Base-by-base conservation (phyloP, 1,140 invertebrate genomes). In the Phenacoccus solenopsis region DNA sequence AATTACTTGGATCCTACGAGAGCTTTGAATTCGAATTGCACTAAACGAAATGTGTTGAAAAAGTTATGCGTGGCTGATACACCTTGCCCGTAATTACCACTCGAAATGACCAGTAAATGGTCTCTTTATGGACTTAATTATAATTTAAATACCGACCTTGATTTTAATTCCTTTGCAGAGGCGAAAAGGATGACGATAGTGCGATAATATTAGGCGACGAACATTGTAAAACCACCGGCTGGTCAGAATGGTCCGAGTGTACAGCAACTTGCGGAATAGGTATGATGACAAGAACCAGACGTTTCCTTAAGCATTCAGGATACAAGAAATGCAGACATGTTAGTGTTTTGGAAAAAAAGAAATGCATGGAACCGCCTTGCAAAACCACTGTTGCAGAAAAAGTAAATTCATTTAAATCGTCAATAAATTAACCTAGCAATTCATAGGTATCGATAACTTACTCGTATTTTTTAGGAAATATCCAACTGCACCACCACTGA, bases 211-310 rank as follows among this genome's bases (percentile, higher is more conserved):
- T 64, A 9, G 38, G 1, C 4, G 12, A 68, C 64, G 70, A 82
- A 20, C 82, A 84, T 74, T 94, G 91, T 73, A 79, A 85, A 72
- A 81, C 91, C 16, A 84, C 86, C 0, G 81, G 83, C 38, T 94
- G 90, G 89, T 84, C 84, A 10, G 76, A 83, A 16, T 95, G 90
- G 90, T 88, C 86, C 21, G 78, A 83, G 1, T 95, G 93, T 78
- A 93, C 91, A 0, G 92, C 91, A 49, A 85, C 83, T 16, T 95
- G 93, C 78, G 93, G 93, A 16, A 94, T 94, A 82, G 93, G 93
- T 1, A 80, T 93, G 57, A 73, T 71, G 28, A 64, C 70, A 12
- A 59, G 72, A 28, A 73, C 27, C n/a, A 38, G 76, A 83, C 71
- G 61, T 35, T 70, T 71, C 69, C 32, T 73, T 12, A 71, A 72